Conservation (phyloP, 2,888 invertebrate genomes). For the Loripinus fragilis region DNA sequence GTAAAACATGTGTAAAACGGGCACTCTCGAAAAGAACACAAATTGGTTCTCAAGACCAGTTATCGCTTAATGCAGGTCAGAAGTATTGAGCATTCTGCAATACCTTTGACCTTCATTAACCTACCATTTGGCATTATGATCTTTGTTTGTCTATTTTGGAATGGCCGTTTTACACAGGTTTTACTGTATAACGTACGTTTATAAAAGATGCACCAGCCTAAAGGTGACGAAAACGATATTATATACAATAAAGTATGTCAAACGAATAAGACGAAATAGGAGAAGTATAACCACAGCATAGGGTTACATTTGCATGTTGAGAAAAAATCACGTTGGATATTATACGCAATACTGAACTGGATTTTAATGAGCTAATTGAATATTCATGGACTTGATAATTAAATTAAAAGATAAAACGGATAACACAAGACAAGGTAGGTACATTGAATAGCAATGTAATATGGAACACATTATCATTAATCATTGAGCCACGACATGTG, state of each 20-base stretch:
- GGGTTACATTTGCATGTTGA: background rate
- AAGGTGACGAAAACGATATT: no score
- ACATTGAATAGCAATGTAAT: background rate
- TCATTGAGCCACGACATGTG: background rate
- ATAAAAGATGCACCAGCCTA: no score
- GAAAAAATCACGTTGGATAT: background rate
- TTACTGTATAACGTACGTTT: no score
- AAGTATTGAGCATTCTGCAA: no score
- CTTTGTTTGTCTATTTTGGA: no score
- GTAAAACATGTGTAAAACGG: no score
- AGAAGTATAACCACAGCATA: background rate
- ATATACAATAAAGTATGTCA: background rate
- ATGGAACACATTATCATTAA: constrained; percentile 1
- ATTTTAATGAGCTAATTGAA: background rate
- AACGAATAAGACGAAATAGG: background rate
- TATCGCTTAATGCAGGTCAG: no score
- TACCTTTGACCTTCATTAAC: no score
- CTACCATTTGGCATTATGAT: no score
- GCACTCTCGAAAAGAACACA: no score
- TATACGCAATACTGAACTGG: background rate
- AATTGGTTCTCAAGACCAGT: no score
- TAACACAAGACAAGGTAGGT: background rate
- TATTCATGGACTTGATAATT: constrained; percentile 14
- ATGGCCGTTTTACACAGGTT: no score
- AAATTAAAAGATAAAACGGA: background rate